Conservation (phyloP, 2,888 invertebrate species). For the Hymenopus coronatus region DNA sequence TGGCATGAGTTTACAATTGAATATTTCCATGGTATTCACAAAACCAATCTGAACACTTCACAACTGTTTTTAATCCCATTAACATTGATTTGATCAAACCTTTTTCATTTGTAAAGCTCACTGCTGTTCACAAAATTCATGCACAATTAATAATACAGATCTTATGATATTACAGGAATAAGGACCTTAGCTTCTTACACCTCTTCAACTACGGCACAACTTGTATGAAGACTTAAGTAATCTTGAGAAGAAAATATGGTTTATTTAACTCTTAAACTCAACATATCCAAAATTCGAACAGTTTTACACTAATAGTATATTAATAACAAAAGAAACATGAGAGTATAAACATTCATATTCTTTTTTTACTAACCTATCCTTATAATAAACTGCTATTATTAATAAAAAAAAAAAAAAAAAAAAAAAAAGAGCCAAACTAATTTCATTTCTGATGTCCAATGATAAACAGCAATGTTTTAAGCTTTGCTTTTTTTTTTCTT, state of each 20-base stretch:
- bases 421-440: not conserved
- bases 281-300: not conserved
- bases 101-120: not conserved
- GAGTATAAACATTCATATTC: not conserved
- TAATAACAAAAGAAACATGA: not conserved
- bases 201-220: not conserved
- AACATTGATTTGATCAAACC: not conserved
- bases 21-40: not conserved
- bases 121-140: not conserved
- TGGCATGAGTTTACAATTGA: not conserved
- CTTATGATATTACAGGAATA: not conserved
- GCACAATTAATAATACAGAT: not conserved
- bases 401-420: not conserved
- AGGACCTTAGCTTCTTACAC: not conserved
- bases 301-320: not conserved
- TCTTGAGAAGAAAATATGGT: not conserved
- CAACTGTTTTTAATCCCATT: not conserved
- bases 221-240: not conserved
- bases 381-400: not conserved
- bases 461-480: not conserved
- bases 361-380: not conserved
- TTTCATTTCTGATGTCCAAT: not conserved
- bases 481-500: not conserved
- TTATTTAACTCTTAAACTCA: not conserved
- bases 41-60: not conserved